These are phyloP conservation scores for Dysdera silvatica DNA, from an alignment of 1,140 invertebrate genomes.

Conservation along the genomic window DNA sequence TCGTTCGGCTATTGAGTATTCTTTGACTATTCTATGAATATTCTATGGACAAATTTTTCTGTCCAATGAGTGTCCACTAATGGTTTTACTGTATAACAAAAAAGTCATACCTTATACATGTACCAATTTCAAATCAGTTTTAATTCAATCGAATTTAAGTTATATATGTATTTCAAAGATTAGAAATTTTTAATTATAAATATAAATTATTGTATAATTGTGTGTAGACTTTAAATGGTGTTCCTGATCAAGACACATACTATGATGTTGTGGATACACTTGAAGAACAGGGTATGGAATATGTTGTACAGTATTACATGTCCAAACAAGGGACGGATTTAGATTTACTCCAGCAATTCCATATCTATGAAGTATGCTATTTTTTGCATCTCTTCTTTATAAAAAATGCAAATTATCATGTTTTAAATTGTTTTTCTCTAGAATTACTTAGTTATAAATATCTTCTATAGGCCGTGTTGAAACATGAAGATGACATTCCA, in stretches of 20 bases:
- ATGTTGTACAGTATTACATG: conserved; percentile 85
- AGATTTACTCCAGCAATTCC: conserved; percentile 85
- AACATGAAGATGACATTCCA: conserved; percentile 77
- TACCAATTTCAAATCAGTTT: no score
- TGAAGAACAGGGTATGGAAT: conserved; percentile 93
- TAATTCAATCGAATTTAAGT: no score
- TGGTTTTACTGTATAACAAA: no score
- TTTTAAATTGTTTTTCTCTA: background rate
- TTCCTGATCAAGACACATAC: conserved; percentile 94
- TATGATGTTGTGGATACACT: conserved; percentile 95
- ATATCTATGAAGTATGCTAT: conserved; percentile 68
- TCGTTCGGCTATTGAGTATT: no score
- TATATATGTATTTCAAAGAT: no score
- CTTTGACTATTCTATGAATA: no score
- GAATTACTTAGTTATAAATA: background rate
- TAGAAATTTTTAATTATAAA: no score
- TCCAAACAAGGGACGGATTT: conserved; percentile 85
- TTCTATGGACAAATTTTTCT: no score
- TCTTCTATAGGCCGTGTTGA: conserved; percentile 60
- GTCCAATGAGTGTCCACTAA: no score
- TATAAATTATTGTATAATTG: background rate
- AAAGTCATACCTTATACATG: no score
- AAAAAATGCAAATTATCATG: background rate
- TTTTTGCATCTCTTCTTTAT: background rate
- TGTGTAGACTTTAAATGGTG: conserved; percentile 74